A percentile compares a stretch with the other conserved stretches of the same genome.
These are phyloP conservation scores for Melinaea marsaeus DNA, from an alignment of 2,888 invertebrate genomes.

Conservation along the genomic window DNA sequence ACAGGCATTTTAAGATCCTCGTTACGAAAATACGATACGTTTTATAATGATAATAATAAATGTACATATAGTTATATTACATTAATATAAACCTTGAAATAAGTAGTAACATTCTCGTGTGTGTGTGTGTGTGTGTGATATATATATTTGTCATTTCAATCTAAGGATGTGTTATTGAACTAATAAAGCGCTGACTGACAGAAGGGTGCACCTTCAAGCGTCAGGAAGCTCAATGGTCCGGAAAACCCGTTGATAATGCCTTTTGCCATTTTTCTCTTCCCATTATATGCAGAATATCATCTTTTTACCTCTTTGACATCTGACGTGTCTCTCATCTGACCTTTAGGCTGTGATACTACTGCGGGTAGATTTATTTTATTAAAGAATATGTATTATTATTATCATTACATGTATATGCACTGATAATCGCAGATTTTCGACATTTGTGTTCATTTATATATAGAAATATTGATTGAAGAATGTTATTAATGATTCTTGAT, in stretches of 20 bases:
- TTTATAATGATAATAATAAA: too few species aligned
- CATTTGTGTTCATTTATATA: too few species aligned
- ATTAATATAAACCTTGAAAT: too few species aligned
- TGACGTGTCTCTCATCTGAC: conserved; percentile 32
- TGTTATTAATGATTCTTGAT: too few species aligned
- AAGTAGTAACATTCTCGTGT: too few species aligned
- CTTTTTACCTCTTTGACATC: conserved; percentile 36
- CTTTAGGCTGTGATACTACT: conserved; percentile 9
- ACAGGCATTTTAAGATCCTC: not conserved
- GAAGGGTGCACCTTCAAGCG: conserved; percentile 35
- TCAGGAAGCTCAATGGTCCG: conserved; percentile 42
- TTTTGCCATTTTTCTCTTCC: conserved; percentile 39
- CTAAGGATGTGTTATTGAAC: conserved; percentile 29
- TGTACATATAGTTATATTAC: too few species aligned
- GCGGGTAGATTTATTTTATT: not conserved
- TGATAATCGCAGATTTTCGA: too few species aligned
- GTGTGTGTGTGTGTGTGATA: too few species aligned
- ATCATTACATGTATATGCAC: not conserved
- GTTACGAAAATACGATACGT: too few species aligned
- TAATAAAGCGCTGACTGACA: conserved; percentile 39
- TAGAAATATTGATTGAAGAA: too few species aligned
- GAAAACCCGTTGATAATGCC: conserved; percentile 48
- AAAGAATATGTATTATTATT: not conserved
- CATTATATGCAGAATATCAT: conserved; percentile 38
- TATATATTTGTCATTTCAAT: conserved; percentile 5